These are phyloP conservation scores for Tetrao urogallus DNA, from an alignment of 2,113 vertebrate genomes.

Conservation along the genomic window DNA sequence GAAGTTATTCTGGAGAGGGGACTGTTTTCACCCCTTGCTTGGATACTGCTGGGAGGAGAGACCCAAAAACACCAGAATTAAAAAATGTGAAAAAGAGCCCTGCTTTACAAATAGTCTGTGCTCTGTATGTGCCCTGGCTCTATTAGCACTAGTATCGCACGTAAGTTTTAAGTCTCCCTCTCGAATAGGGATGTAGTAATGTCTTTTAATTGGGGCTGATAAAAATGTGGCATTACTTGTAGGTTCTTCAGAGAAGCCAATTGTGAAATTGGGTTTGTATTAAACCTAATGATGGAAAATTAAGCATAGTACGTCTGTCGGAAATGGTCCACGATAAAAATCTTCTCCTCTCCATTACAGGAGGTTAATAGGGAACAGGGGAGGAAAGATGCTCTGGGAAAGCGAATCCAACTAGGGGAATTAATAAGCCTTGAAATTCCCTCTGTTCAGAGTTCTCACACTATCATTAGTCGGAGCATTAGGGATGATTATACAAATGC, in stretches of 20 bases:
- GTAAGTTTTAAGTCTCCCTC: constrained; percentile 75
- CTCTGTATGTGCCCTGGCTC: constrained; percentile 51
- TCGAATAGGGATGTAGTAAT: constrained; percentile 63
- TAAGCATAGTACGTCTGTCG: constrained; percentile 76
- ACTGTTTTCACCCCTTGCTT: neutral
- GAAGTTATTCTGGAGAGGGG: neutral
- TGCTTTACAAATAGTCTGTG: constrained; percentile 47
- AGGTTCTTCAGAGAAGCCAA: constrained; percentile 78
- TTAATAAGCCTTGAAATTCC: constrained; percentile 85
- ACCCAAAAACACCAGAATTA: constrained; percentile 19
- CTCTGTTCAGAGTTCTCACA: constrained; percentile 73
- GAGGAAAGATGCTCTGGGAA: constrained; percentile 71
- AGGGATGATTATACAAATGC: constrained; percentile 75
- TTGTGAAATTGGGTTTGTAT: constrained; percentile 84
- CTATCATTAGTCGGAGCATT: constrained; percentile 72
- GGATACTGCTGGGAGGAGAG: neutral
- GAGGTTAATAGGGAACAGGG: constrained; percentile 81
- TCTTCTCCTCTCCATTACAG: constrained; percentile 72
- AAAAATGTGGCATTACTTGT: constrained; percentile 76
- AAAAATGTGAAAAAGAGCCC: constrained; percentile 55
- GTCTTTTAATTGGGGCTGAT: constrained; percentile 81
- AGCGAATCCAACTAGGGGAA: constrained; percentile 73
- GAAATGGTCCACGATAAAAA: constrained; percentile 77
- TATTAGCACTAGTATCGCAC: constrained; percentile 56
- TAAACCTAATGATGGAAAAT: constrained; percentile 83